Percentiles rank a stretch among this genome's conserved stretches.
Evolutionary conservation across 2,113 vertebrate species (phyloP).

Genomic region (Collichthys lucidus): DNA sequence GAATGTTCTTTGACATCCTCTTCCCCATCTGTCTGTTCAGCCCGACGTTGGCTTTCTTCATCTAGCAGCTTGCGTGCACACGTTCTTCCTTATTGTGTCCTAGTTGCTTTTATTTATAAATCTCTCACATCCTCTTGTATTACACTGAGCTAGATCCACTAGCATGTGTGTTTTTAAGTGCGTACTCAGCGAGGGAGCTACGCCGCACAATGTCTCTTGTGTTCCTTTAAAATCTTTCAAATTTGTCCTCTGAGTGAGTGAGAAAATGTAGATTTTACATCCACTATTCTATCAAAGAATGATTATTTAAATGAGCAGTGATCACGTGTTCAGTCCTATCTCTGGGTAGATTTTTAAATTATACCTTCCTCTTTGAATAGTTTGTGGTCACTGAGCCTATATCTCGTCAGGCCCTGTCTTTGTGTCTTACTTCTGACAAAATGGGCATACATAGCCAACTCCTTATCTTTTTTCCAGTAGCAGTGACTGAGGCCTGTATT

Average conservation of each 20-base stretch:
- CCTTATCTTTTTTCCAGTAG: background rate
- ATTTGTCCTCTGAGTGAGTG: background rate
- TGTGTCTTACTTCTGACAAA: constrained; percentile 39
- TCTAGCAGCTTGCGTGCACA: constrained; percentile 29
- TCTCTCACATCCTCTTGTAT: constrained; percentile 4
- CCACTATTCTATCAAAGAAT: background rate
- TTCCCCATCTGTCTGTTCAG: constrained; percentile 42
- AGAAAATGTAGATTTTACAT: background rate
- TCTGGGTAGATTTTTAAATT: background rate
- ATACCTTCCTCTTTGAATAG: background rate
- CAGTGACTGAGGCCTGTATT: background rate
- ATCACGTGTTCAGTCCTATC: background rate
- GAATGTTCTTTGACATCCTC: constrained; percentile 7
- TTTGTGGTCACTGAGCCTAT: constrained; percentile 39
- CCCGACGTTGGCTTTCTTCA: constrained; percentile 19
- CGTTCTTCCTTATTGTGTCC: constrained; percentile 31
- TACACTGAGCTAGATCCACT: background rate
- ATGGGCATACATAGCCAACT: constrained; percentile 7
- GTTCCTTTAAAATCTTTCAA: background rate
- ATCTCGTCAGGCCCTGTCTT: constrained; percentile 37
- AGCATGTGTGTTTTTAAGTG: background rate
- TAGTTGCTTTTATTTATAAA: constrained; percentile 15
- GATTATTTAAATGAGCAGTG: background rate
- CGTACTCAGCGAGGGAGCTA: background rate
- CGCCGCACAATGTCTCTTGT: background rate